Evolutionary conservation across 1,140 invertebrate species (phyloP).

Genomic region (Hyles vespertilio): DNA sequence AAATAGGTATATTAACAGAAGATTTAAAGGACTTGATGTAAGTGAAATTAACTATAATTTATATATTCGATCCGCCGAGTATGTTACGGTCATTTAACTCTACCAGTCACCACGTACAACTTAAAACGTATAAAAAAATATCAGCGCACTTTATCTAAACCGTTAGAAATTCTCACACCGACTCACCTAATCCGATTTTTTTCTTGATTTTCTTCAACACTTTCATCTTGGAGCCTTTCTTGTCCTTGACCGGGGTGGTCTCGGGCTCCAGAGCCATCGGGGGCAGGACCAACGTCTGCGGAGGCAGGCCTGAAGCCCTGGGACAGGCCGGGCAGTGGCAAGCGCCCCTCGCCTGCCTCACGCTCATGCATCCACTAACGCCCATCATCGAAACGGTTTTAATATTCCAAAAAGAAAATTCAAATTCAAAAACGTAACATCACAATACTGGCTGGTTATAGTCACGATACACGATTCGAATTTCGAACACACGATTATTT

Average conservation of each 20-base stretch:
- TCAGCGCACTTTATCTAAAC: too few relatives aligned
- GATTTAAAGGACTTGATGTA: too few relatives aligned
- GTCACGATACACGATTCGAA: neutral
- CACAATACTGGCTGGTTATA: slow-evolving; percentile 5
- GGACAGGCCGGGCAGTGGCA: slow-evolving; percentile 69
- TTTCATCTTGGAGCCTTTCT: slow-evolving; percentile 71
- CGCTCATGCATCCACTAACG: slow-evolving; percentile 64
- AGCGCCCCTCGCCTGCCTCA: slow-evolving; percentile 54
- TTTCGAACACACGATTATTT: slow-evolving; percentile 37
- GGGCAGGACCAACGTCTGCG: slow-evolving; percentile 59
- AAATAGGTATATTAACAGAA: too few relatives aligned
- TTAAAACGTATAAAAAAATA: too few relatives aligned
- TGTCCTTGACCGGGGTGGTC: slow-evolving; percentile 63
- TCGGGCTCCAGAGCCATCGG: slow-evolving; percentile 65
- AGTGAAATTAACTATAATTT: too few relatives aligned
- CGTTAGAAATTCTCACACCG: too few relatives aligned
- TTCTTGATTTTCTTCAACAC: slow-evolving; percentile 74
- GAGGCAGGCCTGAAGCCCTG: slow-evolving; percentile 59
- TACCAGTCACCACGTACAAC: too few relatives aligned
- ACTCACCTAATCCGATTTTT: slow-evolving; percentile 71
- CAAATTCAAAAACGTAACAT: slow-evolving; percentile 7
- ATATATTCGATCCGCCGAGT: too few relatives aligned
- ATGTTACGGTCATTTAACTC: too few relatives aligned
- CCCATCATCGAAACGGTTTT: slow-evolving; percentile 61
- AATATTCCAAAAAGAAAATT: slow-evolving; percentile 18